Base-by-base conservation (phyloP, 2,113 vertebrate species). In the Nansenia antarctica region DNA sequence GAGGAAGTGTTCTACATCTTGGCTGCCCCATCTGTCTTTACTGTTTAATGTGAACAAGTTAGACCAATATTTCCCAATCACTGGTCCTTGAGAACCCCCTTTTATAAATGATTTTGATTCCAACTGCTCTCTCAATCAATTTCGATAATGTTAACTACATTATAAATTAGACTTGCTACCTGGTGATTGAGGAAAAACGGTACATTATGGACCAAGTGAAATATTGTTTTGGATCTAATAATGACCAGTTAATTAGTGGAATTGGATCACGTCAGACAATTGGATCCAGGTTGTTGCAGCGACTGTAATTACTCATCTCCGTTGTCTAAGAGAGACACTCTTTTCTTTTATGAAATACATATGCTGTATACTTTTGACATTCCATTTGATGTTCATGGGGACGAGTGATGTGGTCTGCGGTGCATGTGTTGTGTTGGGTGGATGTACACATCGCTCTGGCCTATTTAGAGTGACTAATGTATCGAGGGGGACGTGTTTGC, bases 301-400 rank as follows among this genome's bases (percentile, higher is more conserved):
- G 47, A 63, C 37, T 20, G 34, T 6, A 22, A 20, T 68, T 73
- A 76, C 70, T 65, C 69, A 62, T 32, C 65, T 65, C 12, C 47
- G 18, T 73, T 35, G 18, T 54, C 14, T 63, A 20, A 5, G 15
- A n/a, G 30, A 58, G n/a, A 31, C 27, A 31, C 8, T 12, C 22
- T 34, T 61, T 49, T 20, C 63, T 39, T 37, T 65, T 60, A 49
- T 75, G 55, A 80, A 75, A 45, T 47, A 80, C 72, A 45, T 47
- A 59, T 80, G 72, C 20, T 60, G 77, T 45, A 67, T 34, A 32
- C 67, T 37, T 47, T 29, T 57, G 64, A 71, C 68, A 31, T 68
- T 53, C 76, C n/a, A 14, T 82, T 73, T 76, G 69, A 76, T 70
- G 76, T 69, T 63, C 60, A 22, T 54, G 52, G 60, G 55, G 65